Percentiles rank a stretch among this genome's conserved stretches.
Evolutionary conservation across 2,797 vertebrate genomes (phyloP).

Genomic region (Anas capensis): DNA sequence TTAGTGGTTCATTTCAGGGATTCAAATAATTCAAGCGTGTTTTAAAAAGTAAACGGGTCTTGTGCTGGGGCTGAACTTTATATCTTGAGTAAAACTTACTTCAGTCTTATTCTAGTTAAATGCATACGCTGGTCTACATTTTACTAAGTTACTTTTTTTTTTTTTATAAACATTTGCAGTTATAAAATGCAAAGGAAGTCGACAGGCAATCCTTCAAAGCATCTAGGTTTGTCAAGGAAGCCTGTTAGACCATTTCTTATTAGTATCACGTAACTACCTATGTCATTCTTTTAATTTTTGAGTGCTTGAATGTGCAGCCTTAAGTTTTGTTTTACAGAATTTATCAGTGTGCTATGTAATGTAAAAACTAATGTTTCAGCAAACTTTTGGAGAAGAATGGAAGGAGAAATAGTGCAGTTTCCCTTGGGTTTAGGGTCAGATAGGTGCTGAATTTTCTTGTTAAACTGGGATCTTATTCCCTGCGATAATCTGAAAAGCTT

Average conservation of each 20-base stretch:
- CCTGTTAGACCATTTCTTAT: background rate
- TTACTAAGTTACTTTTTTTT: background rate
- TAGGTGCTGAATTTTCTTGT: background rate
- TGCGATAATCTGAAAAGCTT: background rate
- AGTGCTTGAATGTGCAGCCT: rapidly evolving
- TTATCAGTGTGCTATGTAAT: background rate
- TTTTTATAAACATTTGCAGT: background rate
- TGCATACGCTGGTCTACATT: background rate
- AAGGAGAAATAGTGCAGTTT: background rate
- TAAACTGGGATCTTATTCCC: background rate
- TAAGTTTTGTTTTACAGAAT: background rate
- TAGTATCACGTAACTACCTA: background rate
- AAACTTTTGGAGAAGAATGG: background rate
- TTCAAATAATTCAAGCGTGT: background rate
- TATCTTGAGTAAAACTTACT: background rate
- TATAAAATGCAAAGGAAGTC: background rate
- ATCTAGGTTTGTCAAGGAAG: background rate
- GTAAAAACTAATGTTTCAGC: background rate
- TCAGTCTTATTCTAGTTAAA: background rate
- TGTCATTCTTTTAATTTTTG: background rate
- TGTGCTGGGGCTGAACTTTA: background rate
- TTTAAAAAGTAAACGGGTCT: background rate
- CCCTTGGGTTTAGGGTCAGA: background rate
- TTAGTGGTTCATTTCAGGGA: background rate
- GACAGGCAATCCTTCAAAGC: background rate